These are phyloP conservation scores for Theodoxus fluviatilis DNA, from an alignment of 2,888 invertebrate genomes.

Conservation along the genomic window DNA sequence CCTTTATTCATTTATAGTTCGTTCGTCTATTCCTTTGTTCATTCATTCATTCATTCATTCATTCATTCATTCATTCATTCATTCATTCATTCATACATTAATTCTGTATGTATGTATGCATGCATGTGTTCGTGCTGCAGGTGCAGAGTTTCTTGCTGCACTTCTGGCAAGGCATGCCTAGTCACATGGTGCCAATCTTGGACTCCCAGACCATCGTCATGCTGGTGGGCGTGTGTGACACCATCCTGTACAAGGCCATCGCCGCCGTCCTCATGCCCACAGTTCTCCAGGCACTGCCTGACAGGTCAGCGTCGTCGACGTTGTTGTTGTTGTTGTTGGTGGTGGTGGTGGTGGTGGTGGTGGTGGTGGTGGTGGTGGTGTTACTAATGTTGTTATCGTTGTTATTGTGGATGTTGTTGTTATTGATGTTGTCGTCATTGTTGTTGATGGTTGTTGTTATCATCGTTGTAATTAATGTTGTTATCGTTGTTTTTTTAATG, in stretches of 20 bases:
- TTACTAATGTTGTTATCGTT: no score
- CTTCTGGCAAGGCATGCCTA: conserved; percentile 68
- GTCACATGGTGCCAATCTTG: conserved; percentile 63
- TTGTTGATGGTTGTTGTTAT: no score
- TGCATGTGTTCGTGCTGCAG: conserved; percentile 46
- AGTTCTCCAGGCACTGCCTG: conserved; percentile 64
- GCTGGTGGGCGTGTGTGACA: conserved; percentile 68
- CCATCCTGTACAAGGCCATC: conserved; percentile 67
- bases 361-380: neutral
- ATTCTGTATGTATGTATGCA: neutral
- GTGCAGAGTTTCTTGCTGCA: conserved; percentile 66
- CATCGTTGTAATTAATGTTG: no score
- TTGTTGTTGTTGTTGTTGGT: no score
- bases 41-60: no score
- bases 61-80: no score
- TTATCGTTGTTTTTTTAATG: no score
- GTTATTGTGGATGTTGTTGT: no score
- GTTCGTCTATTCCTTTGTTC: no score
- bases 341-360: neutral
- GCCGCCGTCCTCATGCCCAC: conserved; percentile 67
- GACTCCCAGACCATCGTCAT: conserved; percentile 63
- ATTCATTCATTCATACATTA: no score
- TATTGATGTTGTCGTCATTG: no score
- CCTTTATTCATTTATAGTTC: no score
- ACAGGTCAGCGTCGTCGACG: conserved; percentile 53